Conservation (phyloP, 2,888 invertebrate species). For the Acleris sparsana region DNA sequence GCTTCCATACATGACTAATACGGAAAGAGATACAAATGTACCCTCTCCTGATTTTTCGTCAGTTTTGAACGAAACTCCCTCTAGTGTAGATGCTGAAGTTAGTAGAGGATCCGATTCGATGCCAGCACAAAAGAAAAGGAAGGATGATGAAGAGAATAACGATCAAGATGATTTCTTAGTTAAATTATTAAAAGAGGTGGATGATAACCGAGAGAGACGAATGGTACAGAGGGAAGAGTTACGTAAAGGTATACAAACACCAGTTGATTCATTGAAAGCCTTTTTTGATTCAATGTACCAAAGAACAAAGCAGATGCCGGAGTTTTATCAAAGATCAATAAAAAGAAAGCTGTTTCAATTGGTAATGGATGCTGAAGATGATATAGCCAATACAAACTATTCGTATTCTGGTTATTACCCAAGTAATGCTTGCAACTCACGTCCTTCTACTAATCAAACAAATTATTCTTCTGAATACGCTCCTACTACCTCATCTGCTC, state of each 20-base stretch:
- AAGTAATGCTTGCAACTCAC: slow-evolving; percentile 35
- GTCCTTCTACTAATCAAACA: slow-evolving; percentile 35
- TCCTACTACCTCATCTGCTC: slow-evolving; percentile 22
- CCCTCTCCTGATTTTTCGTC: slow-evolving; percentile 37
- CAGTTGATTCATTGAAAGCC: slow-evolving; percentile 38
- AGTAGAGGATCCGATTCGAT: slow-evolving; percentile 33
- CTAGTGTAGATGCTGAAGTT: slow-evolving; percentile 27
- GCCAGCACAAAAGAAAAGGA: slow-evolving; percentile 26
- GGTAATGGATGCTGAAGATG: slow-evolving; percentile 36
- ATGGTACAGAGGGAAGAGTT: slow-evolving; percentile 39
- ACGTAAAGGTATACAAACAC: slow-evolving; percentile 38
- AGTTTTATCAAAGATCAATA: slow-evolving; percentile 40
- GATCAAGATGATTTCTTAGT: slow-evolving; percentile 25
- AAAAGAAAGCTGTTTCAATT: slow-evolving; percentile 36
- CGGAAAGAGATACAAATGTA: slow-evolving; percentile 26
- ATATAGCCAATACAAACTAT: slow-evolving; percentile 41
- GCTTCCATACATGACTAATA: slow-evolving; percentile 39
- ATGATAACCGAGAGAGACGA: slow-evolving; percentile 35
- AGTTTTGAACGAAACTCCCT: slow-evolving; percentile 30
- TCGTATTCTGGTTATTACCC: slow-evolving; percentile 36
- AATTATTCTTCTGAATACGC: slow-evolving; percentile 35
- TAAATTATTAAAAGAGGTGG: slow-evolving; percentile 35
- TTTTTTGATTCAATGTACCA: slow-evolving; percentile 41
- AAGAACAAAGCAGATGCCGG: slow-evolving; percentile 39
- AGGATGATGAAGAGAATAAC: slow-evolving; percentile 18